These are phyloP conservation scores for Enoplosus armatus DNA, from an alignment of 2,797 vertebrate species.

Conservation along the genomic window DNA sequence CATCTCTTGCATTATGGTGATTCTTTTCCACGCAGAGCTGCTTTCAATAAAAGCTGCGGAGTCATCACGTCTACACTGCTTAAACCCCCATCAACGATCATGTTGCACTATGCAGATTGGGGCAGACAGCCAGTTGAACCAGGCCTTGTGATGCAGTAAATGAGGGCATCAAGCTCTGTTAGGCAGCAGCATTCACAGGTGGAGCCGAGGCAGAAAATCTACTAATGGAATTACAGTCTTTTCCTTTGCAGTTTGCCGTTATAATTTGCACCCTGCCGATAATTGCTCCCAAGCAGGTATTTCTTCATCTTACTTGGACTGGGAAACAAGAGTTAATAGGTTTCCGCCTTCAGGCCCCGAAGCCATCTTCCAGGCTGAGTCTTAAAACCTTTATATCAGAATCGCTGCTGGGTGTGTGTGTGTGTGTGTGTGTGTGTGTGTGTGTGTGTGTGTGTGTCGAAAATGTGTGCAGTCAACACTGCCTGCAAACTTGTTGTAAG, in stretches of 20 bases:
- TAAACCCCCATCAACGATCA: constrained; percentile 15
- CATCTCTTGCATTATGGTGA: neutral
- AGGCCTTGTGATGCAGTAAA: constrained; percentile 52
- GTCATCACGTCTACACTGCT: neutral
- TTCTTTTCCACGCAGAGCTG: neutral
- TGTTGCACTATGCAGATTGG: constrained; percentile 35
- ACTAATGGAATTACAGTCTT: constrained; percentile 59
- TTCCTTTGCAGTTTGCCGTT: constrained; percentile 32
- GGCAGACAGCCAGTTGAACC: constrained; percentile 40
- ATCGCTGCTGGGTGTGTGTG: constrained; percentile 42
- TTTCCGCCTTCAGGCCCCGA: constrained; percentile 35
- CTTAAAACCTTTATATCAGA: constrained; percentile 59
- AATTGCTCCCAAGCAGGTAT: constrained; percentile 58
- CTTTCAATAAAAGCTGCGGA: neutral
- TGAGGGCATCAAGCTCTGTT: constrained; percentile 47
- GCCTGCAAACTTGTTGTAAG: constrained; percentile 47
- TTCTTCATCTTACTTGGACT: constrained; percentile 56
- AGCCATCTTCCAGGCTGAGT: constrained; percentile 34
- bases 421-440: constrained; percentile 45
- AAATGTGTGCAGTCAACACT: constrained; percentile 32
- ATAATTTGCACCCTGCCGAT: constrained; percentile 50
- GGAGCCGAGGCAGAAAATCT: constrained; percentile 40
- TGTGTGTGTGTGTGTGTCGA: constrained; percentile 41
- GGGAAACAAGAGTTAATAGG: constrained; percentile 50
- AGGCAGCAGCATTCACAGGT: constrained; percentile 52